Percentiles rank a stretch among this genome's conserved stretches.
phyloP scores from a whole-genome alignment of 2,113 vertebrate genomes.

The Xyliphius kryptos region DNA sequence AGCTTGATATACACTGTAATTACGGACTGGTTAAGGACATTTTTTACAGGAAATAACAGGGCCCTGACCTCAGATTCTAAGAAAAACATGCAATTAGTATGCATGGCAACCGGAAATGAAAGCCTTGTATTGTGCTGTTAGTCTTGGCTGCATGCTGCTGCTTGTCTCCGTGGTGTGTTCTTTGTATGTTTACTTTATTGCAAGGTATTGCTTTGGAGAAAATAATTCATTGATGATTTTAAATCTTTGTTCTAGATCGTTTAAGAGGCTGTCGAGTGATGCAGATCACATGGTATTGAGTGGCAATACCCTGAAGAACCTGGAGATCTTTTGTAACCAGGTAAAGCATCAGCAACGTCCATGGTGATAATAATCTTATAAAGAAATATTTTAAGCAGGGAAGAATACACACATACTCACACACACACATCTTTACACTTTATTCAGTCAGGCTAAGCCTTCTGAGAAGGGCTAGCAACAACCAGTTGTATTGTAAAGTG shows the following conservation, averaged over 20 bases:
- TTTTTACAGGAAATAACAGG: slow-evolving; percentile 35
- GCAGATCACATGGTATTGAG: slow-evolving; percentile 75
- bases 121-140: not conserved
- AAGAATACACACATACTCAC: too few species aligned
- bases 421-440: too few species aligned
- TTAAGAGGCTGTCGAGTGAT: slow-evolving; percentile 73
- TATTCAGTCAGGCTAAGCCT: too few species aligned
- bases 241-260: slow-evolving; percentile 72
- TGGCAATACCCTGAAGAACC: slow-evolving; percentile 82
- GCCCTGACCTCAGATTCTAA: slow-evolving; percentile 20
- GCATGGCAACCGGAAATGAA: slow-evolving; percentile 8
- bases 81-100: slow-evolving; percentile 31
- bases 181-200: too few species aligned
- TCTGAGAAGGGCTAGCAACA: too few species aligned
- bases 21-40: slow-evolving; percentile 33
- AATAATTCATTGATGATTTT: too few species aligned
- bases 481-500: too few species aligned
- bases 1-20: slow-evolving; percentile 28
- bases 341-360: slow-evolving; percentile 54
- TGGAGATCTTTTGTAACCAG: slow-evolving; percentile 94
- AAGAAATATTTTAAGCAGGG: too few species aligned
- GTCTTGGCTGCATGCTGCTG: not conserved
- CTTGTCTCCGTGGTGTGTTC: too few species aligned
- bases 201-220: too few species aligned
- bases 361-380: too few species aligned